Evolutionary conservation across 2,797 vertebrate genomes (phyloP).

Genomic region (Gouania willdenowi): DNA sequence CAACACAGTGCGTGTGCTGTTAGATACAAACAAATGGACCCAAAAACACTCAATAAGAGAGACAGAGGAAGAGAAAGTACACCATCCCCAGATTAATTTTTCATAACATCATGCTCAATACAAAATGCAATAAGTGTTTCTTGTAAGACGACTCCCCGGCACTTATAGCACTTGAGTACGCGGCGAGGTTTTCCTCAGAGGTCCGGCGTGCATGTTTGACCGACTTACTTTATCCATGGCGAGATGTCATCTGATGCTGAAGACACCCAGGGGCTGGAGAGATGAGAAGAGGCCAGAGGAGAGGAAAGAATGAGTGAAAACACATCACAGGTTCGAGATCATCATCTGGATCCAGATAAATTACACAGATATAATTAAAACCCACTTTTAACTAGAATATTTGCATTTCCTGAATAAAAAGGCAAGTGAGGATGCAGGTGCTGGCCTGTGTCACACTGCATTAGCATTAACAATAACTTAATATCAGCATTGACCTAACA

Average conservation of each 20-base stretch:
- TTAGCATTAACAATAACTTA: too few relatives aligned
- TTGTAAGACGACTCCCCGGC: constrained; percentile 79
- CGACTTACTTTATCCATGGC: constrained; percentile 58
- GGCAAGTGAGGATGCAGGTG: too few relatives aligned
- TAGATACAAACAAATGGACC: constrained; percentile 19
- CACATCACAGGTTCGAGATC: too few relatives aligned
- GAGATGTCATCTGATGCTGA: constrained; percentile 66
- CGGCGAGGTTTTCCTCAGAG: constrained; percentile 61
- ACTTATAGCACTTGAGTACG: constrained; percentile 77
- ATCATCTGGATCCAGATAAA: too few relatives aligned
- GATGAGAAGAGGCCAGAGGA: constrained; percentile 1
- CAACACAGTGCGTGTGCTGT: constrained; percentile 3
- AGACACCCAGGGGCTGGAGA: constrained; percentile 46
- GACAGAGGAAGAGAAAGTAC: constrained; percentile 48
- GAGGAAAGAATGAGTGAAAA: not conserved
- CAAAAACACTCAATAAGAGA: constrained; percentile 22
- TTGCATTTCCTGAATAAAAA: too few relatives aligned
- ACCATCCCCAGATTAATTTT: constrained; percentile 75
- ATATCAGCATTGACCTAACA: too few relatives aligned
- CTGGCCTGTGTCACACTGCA: too few relatives aligned
- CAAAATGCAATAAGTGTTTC: constrained; percentile 83
- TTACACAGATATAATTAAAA: too few relatives aligned
- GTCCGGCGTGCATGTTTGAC: constrained; percentile 53
- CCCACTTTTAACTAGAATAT: too few relatives aligned
- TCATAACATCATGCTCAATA: constrained; percentile 82